phyloP scores from a whole-genome alignment of 2,797 vertebrate genomes.

The Zalophus californianus region DNA sequence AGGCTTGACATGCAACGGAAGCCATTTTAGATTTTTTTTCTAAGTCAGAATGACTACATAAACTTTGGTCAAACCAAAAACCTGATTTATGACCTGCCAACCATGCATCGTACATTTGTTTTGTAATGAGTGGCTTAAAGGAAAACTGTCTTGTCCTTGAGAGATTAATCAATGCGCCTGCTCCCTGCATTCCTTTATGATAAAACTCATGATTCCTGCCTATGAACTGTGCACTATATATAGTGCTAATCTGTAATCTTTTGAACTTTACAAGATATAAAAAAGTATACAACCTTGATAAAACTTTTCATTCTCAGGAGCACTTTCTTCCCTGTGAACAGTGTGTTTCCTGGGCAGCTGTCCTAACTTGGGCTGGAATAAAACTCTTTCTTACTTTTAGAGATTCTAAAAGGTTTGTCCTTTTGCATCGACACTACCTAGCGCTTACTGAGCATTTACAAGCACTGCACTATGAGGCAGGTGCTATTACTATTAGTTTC shows the following conservation, averaged over 20 bases:
- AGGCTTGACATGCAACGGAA: background rate
- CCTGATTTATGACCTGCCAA: background rate
- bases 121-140: background rate
- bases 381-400: background rate
- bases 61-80: background rate
- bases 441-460: background rate
- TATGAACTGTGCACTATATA: background rate
- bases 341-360: background rate
- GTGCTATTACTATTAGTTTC: background rate
- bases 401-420: background rate
- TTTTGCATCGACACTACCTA: background rate
- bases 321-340: background rate
- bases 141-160: background rate
- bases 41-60: background rate
- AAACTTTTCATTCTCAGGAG: background rate
- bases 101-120: background rate
- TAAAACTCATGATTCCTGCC: background rate
- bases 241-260: background rate
- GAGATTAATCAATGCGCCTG: background rate
- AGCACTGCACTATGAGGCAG: accelerated
- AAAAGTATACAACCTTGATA: background rate
- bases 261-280: background rate
- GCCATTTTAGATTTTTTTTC: background rate
- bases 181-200: background rate
- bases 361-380: background rate